A percentile compares a stretch with the other conserved stretches of the same genome.
These are phyloP conservation scores for Syndactyla subalaris DNA, from an alignment of 2,797 vertebrate genomes.

Conservation along the genomic window DNA sequence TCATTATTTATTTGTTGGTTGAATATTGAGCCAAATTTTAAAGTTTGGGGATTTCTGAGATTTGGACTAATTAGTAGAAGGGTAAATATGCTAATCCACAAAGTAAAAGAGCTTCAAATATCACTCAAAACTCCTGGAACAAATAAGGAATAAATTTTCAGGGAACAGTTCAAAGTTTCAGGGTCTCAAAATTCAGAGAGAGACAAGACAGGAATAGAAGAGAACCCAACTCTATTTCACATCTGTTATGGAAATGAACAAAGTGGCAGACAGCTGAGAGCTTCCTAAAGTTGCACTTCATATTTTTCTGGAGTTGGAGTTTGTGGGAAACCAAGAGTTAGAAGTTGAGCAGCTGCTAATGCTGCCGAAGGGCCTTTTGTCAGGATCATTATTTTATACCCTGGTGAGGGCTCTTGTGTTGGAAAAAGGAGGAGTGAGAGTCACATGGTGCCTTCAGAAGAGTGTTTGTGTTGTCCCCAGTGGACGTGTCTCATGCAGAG, in stretches of 20 bases:
- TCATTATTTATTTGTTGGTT: background rate
- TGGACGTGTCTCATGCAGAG: fast-evolving
- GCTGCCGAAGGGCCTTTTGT: background rate
- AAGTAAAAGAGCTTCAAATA: background rate
- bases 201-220: constrained; percentile 7
- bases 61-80: background rate
- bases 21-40: background rate
- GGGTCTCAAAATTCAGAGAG: constrained; percentile 12
- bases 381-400: background rate
- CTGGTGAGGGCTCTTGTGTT: background rate
- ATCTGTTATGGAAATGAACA: constrained; percentile 38
- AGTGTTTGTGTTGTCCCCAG: background rate
- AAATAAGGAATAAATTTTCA: background rate
- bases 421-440: background rate
- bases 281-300: constrained; percentile 25
- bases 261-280: constrained; percentile 22
- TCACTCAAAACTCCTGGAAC: background rate
- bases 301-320: constrained; percentile 23
- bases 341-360: constrained; percentile 19
- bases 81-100: background rate
- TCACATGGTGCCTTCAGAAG: fast-evolving
- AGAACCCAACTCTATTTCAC: constrained; percentile 29
- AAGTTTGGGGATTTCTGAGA: background rate
- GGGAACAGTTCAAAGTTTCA: background rate
- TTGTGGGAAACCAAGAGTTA: constrained; percentile 24